These are phyloP conservation scores for Neotoxoptera formosana DNA, from an alignment of 1,140 invertebrate genomes.

Conservation along the genomic window DNA sequence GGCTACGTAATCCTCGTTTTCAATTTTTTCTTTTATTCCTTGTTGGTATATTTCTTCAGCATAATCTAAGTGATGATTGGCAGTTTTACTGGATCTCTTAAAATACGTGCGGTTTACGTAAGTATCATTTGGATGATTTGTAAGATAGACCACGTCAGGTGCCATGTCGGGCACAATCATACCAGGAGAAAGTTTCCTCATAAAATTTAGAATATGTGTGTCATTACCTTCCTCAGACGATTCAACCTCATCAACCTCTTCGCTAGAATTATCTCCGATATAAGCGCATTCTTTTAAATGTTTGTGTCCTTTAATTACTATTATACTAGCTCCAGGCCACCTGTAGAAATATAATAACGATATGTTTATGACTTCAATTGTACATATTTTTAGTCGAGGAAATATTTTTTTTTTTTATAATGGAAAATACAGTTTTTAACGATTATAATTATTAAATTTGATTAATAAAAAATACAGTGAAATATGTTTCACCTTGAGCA, in stretches of 20 bases:
- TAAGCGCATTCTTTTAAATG: constrained; percentile 81
- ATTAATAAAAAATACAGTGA: neutral
- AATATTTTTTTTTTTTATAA: neutral
- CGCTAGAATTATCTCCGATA: constrained; percentile 79
- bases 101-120: neutral
- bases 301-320: constrained; percentile 78
- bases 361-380: neutral
- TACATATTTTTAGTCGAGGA: neutral
- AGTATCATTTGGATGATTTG: neutral
- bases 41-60: constrained; percentile 59
- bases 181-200: constrained; percentile 58
- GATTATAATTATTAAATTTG: neutral
- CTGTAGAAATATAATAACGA: constrained; percentile 64
- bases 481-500: constrained; percentile 71
- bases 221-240: constrained; percentile 58
- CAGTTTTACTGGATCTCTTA: constrained; percentile 44
- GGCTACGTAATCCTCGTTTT: constrained; percentile 40
- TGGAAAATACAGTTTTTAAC: neutral
- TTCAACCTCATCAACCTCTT: constrained; percentile 63
- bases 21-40: constrained; percentile 51
- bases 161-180: constrained; percentile 54
- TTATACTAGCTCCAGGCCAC: constrained; percentile 77
- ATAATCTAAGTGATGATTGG: constrained; percentile 58
- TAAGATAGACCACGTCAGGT: constrained; percentile 27
- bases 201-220: constrained; percentile 45